Evolutionary conservation across 2,113 vertebrate species (phyloP).

Genomic region (Actenoides hombroni): DNA sequence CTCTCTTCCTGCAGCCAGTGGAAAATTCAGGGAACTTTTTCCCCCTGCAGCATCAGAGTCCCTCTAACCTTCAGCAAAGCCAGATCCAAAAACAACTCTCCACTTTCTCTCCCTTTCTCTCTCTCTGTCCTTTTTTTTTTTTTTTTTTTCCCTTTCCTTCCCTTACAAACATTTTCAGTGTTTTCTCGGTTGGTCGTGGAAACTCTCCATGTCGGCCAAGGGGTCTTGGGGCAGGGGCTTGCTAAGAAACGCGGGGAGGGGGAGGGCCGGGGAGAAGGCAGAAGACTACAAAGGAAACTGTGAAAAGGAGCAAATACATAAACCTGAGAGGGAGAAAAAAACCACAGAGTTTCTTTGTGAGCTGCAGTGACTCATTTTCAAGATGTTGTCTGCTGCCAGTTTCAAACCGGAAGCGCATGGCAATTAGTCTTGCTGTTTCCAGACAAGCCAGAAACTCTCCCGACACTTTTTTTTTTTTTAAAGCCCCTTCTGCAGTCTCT

Average conservation of each 20-base stretch:
- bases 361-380: conserved; percentile 97
- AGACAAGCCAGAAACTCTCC: conserved; percentile 96
- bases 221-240: conserved; percentile 5
- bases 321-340: conserved; percentile 83
- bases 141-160: neutral
- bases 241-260: neutral
- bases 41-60: conserved; percentile 81
- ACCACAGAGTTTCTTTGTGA: conserved; percentile 97
- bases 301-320: conserved; percentile 78
- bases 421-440: conserved; percentile 96
- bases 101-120: conserved; percentile 59
- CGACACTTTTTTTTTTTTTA: conserved; percentile 61
- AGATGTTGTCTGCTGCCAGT: conserved; percentile 99
- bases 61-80: conserved; percentile 79
- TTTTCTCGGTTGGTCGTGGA: neutral
- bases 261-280: conserved; percentile 32
- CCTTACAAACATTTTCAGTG: conserved; percentile 9
- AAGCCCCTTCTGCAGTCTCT: conserved; percentile 66
- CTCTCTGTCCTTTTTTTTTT: neutral
- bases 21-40: conserved; percentile 88
- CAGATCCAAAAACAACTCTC: conserved; percentile 81
- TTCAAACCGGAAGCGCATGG: conserved; percentile 98
- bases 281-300: conserved; percentile 79
- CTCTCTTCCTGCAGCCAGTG: conserved; percentile 92
- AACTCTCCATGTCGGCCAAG: conserved; percentile 27